Conservation (phyloP, 2,113 vertebrate species). For the Thamnophis sirtalis region DNA sequence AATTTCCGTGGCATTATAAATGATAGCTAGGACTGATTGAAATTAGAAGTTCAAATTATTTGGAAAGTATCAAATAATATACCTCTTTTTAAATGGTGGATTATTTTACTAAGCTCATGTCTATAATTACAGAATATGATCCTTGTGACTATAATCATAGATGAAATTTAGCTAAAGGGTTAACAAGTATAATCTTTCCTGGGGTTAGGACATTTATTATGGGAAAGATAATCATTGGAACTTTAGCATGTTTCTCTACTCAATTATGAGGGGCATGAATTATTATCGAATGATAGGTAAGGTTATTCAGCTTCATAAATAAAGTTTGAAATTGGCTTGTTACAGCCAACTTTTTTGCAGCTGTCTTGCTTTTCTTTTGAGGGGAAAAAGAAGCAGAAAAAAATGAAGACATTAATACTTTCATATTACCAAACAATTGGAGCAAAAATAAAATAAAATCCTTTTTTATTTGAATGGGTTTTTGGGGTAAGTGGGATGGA, state of each 20-base stretch:
- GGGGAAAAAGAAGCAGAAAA: background rate
- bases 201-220: background rate
- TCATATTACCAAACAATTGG: background rate
- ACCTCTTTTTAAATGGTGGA: background rate
- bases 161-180: background rate
- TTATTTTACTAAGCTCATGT: background rate
- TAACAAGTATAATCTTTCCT: background rate
- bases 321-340: background rate
- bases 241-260: background rate
- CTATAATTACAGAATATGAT: background rate
- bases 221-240: background rate
- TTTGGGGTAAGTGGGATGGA: background rate
- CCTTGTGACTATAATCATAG: background rate
- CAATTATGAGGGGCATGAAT: background rate
- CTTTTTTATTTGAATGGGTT: background rate
- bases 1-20: background rate
- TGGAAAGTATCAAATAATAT: background rate
- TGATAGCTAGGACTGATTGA: background rate
- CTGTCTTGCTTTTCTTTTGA: background rate
- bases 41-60: background rate
- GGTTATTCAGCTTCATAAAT: background rate
- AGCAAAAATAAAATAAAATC: background rate
- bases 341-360: background rate
- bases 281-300: background rate
- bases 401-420: background rate